Conservation (phyloP, 2,888 invertebrate species). For the Drosophila picticornis region DNA sequence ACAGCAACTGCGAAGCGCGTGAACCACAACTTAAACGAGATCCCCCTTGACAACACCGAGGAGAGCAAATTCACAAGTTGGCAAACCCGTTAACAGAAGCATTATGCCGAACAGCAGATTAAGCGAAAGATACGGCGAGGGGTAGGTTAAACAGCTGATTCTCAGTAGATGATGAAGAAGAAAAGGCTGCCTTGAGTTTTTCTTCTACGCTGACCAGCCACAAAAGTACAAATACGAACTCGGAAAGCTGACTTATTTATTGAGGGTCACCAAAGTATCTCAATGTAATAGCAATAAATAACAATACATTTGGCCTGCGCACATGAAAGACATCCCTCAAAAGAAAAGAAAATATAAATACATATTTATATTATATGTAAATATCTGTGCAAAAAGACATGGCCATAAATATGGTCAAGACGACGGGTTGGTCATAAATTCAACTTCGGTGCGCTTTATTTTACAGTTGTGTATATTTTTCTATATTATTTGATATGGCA, state of each 20-base stretch:
- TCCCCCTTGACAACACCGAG: background rate
- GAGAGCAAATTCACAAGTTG: background rate
- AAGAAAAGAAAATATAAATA: constrained; percentile 13
- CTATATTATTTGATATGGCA: constrained; percentile 22
- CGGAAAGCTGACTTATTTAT: constrained; percentile 50
- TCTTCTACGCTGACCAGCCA: constrained; percentile 3
- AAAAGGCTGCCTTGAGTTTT: background rate
- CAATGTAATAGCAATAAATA: constrained; percentile 62
- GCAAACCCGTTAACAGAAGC: background rate
- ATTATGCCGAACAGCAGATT: background rate
- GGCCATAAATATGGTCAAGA: constrained; percentile 24
- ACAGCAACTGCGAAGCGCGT: background rate
- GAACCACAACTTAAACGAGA: background rate
- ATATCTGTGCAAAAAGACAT: constrained; percentile 6
- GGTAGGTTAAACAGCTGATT: background rate
- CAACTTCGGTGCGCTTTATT: background rate
- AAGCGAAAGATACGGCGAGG: background rate
- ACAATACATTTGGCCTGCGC: constrained; percentile 62
- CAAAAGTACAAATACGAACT: constrained; percentile 14
- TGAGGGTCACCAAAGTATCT: constrained; percentile 25
- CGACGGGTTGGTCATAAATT: constrained; percentile 62
- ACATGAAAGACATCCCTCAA: constrained; percentile 34
- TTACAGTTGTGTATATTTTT: background rate
- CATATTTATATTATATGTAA: constrained; percentile 6
- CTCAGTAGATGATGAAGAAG: background rate